These are phyloP conservation scores for Heliconius hewitsoni DNA, from an alignment of 1,140 invertebrate genomes.

Conservation along the genomic window DNA sequence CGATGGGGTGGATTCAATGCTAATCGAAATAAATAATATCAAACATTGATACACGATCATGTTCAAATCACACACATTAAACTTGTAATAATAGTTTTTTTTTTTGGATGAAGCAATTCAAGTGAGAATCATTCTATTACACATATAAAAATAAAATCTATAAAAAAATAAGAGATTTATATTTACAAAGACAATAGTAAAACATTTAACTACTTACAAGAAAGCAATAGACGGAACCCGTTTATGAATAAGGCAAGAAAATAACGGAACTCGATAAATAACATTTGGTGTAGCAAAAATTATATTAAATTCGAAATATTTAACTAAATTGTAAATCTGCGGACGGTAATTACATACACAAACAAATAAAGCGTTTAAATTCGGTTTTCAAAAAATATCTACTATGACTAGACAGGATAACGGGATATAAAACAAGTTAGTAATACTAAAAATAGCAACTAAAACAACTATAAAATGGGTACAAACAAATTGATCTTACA, in stretches of 20 bases:
- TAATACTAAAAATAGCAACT: neutral
- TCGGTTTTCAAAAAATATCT: constrained; percentile 15
- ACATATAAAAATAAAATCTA: neutral
- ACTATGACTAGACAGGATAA: constrained; percentile 28
- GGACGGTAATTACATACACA: constrained; percentile 28
- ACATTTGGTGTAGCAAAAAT: constrained; percentile 11
- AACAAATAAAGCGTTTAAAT: constrained; percentile 17
- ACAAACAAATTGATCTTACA: neutral
- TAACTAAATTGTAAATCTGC: neutral
- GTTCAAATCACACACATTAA: too few species aligned
- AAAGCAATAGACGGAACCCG: constrained; percentile 36
- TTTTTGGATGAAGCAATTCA: too few species aligned
- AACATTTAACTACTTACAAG: constrained; percentile 23
- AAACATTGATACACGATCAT: too few species aligned
- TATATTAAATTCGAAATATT: constrained; percentile 11
- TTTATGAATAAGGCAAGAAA: constrained; percentile 22
- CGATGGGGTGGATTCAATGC: too few species aligned
- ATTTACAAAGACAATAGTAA: neutral
- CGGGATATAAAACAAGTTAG: neutral
- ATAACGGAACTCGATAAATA: constrained; percentile 14
- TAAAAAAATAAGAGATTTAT: neutral
- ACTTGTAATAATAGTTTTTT: too few species aligned
- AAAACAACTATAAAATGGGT: neutral
- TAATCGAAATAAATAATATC: too few species aligned
- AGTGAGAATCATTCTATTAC: too few species aligned